These are phyloP conservation scores for Gorsachius goisagi DNA, from an alignment of 2,113 vertebrate species.

Conservation along the genomic window DNA sequence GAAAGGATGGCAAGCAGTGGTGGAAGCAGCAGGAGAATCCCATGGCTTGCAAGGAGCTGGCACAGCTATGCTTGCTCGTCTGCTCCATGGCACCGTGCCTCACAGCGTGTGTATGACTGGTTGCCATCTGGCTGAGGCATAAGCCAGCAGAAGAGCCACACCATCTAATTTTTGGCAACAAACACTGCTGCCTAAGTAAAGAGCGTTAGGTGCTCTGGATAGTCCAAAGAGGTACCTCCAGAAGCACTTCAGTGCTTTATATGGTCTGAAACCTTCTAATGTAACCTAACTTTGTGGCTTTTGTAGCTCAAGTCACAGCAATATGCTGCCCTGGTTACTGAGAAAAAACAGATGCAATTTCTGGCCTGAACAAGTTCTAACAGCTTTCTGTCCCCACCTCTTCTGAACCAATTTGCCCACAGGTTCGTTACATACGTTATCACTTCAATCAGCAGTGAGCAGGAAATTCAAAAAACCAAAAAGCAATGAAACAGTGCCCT, in stretches of 20 bases:
- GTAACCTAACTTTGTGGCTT: neutral
- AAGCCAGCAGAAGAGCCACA: neutral
- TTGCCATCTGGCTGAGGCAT: neutral
- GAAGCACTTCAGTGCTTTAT: neutral
- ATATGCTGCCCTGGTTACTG: neutral
- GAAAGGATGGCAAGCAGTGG: neutral
- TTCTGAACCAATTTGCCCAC: neutral
- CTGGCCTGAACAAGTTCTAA: neutral
- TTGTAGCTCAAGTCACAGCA: neutral
- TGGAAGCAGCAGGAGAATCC: neutral
- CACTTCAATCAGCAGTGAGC: neutral
- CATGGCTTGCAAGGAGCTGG: neutral
- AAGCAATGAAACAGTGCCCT: neutral
- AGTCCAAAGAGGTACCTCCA: neutral
- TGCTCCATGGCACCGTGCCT: neutral
- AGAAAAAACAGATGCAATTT: neutral
- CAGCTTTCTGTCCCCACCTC: neutral
- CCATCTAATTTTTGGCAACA: neutral
- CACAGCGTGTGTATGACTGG: neutral
- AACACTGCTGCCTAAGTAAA: neutral
- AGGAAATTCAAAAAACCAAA: neutral
- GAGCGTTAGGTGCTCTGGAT: neutral
- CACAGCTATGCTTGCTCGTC: neutral
- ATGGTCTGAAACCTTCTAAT: neutral
- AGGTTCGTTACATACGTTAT: neutral